Evolutionary conservation across 2,113 vertebrate species (phyloP).

Genomic region (Odontesthes bonariensis): DNA sequence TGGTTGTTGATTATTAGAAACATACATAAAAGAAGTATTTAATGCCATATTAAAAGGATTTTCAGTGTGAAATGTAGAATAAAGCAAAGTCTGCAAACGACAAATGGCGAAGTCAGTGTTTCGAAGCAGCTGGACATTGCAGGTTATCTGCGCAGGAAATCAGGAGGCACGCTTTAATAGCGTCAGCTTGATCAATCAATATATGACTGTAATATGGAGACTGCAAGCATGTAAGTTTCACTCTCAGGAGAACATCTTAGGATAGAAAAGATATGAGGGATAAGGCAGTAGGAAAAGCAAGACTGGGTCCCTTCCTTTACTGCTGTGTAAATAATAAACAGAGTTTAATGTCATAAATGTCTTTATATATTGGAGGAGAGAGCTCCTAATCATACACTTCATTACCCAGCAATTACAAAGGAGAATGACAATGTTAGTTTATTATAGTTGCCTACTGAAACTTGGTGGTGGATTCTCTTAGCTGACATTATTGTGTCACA

Average conservation of each 20-base stretch:
- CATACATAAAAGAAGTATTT: no score
- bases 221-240: constrained; percentile 1
- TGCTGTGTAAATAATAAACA: constrained; percentile 46
- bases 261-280: constrained; percentile 21
- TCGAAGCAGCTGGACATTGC: not conserved
- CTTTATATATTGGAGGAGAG: not conserved
- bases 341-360: constrained; percentile 17
- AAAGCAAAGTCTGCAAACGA: no score
- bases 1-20: no score
- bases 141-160: constrained; percentile 49
- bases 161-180: constrained; percentile 16
- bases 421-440: constrained; percentile 15
- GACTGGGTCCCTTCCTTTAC: constrained; percentile 25
- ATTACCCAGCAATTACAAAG: constrained; percentile 25
- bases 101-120: no score
- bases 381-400: constrained; percentile 8
- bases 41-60: no score
- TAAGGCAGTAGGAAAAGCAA: constrained; percentile 29
- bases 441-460: constrained; percentile 8
- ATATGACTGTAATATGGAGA: constrained; percentile 1
- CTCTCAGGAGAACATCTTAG: not conserved
- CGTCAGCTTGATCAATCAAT: constrained; percentile 48
- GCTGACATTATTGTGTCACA: constrained; percentile 23
- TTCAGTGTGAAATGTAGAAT: no score
- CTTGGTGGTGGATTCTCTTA: constrained; percentile 7